A percentile compares a stretch with the other conserved stretches of the same genome.
Conservation (phyloP, 2,888 invertebrate species). For the Thalpophila matura region DNA sequence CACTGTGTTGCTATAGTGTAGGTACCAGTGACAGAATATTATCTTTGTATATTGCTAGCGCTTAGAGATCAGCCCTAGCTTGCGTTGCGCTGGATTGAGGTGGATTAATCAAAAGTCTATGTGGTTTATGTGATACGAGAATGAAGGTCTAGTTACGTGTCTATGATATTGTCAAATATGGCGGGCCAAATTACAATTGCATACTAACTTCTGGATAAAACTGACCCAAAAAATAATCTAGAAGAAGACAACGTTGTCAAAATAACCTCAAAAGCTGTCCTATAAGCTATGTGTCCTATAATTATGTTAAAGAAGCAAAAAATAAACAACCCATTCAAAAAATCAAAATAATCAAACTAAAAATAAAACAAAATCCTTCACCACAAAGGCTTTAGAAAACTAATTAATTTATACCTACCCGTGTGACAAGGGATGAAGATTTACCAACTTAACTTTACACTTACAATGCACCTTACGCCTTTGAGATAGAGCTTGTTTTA, state of each 20-base stretch:
- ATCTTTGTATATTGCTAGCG: conserved; percentile 34
- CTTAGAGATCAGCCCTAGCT: conserved; percentile 21
- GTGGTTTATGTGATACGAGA: too few species aligned
- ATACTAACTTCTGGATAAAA: too few species aligned
- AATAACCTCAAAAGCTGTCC: too few species aligned
- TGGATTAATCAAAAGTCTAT: background rate
- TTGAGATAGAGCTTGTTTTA: conserved; percentile 33
- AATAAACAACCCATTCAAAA: too few species aligned
- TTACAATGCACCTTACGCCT: conserved; percentile 17
- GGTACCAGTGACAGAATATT: conserved; percentile 33
- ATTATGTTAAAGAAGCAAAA: too few species aligned
- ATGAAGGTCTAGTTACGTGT: too few species aligned
- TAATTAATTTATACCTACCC: conserved; percentile 68
- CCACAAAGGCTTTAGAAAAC: conserved; percentile 61
- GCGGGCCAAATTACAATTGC: too few species aligned
- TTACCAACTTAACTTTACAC: conserved; percentile 30
- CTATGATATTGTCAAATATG: too few species aligned
- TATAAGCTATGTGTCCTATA: too few species aligned
- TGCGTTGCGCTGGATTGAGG: background rate
- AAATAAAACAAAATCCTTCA: conserved; percentile 48
- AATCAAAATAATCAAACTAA: conserved; percentile 26
- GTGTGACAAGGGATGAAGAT: conserved; percentile 64
- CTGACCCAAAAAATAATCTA: too few species aligned
- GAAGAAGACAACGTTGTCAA: too few species aligned
- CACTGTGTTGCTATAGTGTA: conserved; percentile 17